Percentiles rank a stretch among this genome's conserved stretches.
These are phyloP conservation scores for Elysia chlorotica DNA, from an alignment of 1,140 invertebrate genomes.

Conservation along the genomic window DNA sequence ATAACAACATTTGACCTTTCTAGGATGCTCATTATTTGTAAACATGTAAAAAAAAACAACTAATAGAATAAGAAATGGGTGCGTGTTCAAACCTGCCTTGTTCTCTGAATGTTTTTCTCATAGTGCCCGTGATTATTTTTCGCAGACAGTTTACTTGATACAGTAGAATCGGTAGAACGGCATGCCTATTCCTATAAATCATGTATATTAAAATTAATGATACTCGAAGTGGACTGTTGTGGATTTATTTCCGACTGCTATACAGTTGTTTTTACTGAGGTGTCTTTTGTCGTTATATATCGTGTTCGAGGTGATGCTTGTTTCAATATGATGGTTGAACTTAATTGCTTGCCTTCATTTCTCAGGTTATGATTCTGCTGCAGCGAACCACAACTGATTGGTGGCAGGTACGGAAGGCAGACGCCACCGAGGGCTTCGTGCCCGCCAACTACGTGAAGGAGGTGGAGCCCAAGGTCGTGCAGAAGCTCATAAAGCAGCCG, in stretches of 20 bases:
- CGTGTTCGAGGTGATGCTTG: background rate
- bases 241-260: background rate
- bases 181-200: background rate
- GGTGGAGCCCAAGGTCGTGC: constrained; percentile 82
- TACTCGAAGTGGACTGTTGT: background rate
- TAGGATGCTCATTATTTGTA: no score
- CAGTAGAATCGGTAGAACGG: background rate
- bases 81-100: no score
- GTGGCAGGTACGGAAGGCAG: constrained; percentile 94
- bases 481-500: constrained; percentile 81
- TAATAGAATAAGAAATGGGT: background rate
- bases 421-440: constrained; percentile 93
- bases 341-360: background rate
- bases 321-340: background rate
- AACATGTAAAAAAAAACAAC: no score
- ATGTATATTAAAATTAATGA: background rate
- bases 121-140: no score
- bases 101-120: no score
- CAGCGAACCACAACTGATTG: constrained; percentile 96
- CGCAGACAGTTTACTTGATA: background rate
- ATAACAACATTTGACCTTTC: no score
- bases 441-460: constrained; percentile 97
- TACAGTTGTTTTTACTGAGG: background rate
- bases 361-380: constrained; percentile 82
- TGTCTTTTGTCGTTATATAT: background rate